Evolutionary conservation across 2,888 invertebrate genomes (phyloP), one percentile per base, ranked within the genome.

Genomic region (Stramonita haemastoma): DNA sequence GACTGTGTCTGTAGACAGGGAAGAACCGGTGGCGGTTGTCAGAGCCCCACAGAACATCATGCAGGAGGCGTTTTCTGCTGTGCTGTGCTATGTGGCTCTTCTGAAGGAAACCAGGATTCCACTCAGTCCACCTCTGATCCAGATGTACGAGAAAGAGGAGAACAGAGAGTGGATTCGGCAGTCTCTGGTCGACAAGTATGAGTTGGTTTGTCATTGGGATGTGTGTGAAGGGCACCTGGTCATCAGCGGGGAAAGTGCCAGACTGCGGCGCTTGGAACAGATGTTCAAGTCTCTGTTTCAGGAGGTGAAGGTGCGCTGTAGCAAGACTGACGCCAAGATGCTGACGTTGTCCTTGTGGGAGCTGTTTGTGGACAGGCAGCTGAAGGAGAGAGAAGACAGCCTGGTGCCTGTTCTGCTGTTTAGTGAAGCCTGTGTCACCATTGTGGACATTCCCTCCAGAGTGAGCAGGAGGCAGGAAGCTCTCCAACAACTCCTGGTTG

Each of bases 361-460:
- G 2, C n/a, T 29, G 29, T 85, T 85, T 29, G 36, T 83, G 26
- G 81, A 83, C 5, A 85, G 32, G 29, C 29, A 29, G 15, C 56
- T 29, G 29, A 29, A 26, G 29, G 15, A 4, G 29, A 57, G 84
- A 57, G 26, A 56, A 29, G 57, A 57, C 29, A 17, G 56, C 57
- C 84, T 57, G 57, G 17, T 57, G 29, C 29, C 84, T 57, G 84
- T 85, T 15, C 57, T 85, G 56, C 19, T 85, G 56, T 29, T 57
- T 29, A 22, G n/a, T 0, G 19, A 15, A n/a, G 29, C 57, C 15
- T 46, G 57, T 29, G 57, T 29, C 57, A 85, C n/a, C 56, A 57
- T 85, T 36, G 57, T 85, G n/a, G 84, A 85, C 19, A 29, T 29
- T 19, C 84, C 84, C 17, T 56, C 84, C 13, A 85, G n/a, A 57